Conservation (phyloP, 2,797 vertebrate species). For the Leptodactylus fallax region DNA sequence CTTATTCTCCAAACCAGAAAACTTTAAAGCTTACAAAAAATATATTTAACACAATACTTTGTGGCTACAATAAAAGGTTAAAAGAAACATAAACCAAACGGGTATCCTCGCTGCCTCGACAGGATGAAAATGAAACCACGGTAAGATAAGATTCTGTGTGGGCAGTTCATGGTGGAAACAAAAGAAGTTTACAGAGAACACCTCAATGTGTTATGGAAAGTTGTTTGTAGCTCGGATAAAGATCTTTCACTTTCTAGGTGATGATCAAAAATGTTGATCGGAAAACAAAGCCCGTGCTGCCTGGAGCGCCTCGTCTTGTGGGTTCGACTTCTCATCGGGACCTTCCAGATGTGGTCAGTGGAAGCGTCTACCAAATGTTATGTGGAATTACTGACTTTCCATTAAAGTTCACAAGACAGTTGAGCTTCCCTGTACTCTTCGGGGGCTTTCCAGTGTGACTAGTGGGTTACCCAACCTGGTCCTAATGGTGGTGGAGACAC, state of each 20-base stretch:
- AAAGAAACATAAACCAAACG: background rate
- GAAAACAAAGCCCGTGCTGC: background rate
- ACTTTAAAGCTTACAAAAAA: too few relatives aligned
- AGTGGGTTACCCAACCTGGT: background rate
- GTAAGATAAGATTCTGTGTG: background rate
- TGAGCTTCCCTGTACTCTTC: background rate
- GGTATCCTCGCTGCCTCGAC: background rate
- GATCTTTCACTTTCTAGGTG: background rate
- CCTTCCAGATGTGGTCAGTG: conserved; percentile 30
- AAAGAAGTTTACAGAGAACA: conserved; percentile 25
- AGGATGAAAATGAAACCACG: background rate
- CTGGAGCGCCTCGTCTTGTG: background rate
- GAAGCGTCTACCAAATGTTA: conserved; percentile 1
- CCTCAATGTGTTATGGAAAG: conserved; percentile 3
- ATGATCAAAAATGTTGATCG: background rate
- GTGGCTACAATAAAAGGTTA: background rate
- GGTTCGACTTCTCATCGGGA: background rate
- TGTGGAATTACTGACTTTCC: conserved; percentile 31
- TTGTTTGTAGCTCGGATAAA: background rate
- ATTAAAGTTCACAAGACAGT: background rate
- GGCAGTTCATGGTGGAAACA: background rate
- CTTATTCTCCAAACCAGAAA: too few relatives aligned
- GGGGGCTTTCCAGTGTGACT: background rate
- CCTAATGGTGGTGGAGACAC: background rate
- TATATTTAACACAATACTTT: too few relatives aligned